These are phyloP conservation scores for Motacilla tschutschensis DNA, from an alignment of 2,113 vertebrate genomes.

Conservation along the genomic window DNA sequence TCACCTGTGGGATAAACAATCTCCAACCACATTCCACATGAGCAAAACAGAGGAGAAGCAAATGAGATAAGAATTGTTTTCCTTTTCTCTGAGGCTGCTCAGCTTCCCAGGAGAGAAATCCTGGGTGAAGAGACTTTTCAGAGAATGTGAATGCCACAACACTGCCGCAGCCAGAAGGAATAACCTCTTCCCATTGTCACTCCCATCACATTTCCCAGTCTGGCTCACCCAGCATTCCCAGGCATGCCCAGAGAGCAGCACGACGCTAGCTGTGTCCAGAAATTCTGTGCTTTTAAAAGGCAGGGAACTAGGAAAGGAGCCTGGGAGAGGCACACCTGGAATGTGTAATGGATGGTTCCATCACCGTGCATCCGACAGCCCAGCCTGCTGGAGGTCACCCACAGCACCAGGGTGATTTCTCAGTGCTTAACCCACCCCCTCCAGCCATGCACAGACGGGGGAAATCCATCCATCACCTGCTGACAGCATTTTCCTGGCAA, in stretches of 20 bases:
- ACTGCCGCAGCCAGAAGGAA: not conserved
- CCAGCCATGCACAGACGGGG: not conserved
- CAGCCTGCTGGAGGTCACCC: not conserved
- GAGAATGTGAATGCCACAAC: too few species aligned
- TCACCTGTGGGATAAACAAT: too few species aligned
- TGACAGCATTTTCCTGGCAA: not conserved
- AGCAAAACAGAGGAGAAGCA: too few species aligned
- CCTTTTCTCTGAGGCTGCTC: too few species aligned
- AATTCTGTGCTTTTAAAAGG: fast-evolving
- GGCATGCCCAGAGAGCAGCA: not conserved
- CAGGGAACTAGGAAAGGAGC: not conserved
- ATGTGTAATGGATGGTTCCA: not conserved
- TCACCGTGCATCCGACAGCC: not conserved
- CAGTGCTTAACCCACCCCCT: not conserved
- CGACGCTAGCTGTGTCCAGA: fast-evolving
- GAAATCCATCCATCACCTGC: not conserved
- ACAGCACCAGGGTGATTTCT: not conserved
- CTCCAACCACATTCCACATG: too few species aligned
- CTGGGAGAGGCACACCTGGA: not conserved
- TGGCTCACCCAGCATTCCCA: not conserved
- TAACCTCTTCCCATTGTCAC: not conserved
- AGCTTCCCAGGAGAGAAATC: too few species aligned
- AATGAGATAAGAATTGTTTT: too few species aligned
- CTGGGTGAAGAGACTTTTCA: too few species aligned
- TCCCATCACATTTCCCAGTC: not conserved